Evolutionary conservation across 2,113 vertebrate genomes (phyloP).

Genomic region (Mesembrinibis cayennensis): DNA sequence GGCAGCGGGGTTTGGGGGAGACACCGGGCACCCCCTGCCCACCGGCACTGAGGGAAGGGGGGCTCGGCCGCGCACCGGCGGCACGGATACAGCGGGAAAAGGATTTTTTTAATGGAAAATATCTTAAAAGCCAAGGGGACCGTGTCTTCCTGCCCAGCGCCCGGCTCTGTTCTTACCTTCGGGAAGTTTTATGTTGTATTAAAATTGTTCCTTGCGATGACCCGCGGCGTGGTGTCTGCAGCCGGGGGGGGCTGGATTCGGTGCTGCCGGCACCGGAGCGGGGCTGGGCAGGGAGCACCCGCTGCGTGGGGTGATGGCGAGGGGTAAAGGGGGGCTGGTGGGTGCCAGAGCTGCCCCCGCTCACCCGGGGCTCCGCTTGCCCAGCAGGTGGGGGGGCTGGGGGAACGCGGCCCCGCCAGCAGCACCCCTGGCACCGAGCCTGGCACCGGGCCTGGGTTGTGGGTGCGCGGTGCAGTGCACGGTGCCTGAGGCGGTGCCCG

Average conservation of each 20-base stretch:
- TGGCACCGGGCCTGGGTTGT: neutral
- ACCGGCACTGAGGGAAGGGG: rapidly evolving
- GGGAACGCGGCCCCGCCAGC: neutral
- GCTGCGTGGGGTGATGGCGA: rapidly evolving
- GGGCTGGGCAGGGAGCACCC: neutral
- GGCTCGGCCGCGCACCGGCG: rapidly evolving
- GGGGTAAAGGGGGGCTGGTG: neutral
- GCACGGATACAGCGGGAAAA: neutral
- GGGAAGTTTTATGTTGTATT: conserved; percentile 20
- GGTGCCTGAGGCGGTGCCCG: neutral
- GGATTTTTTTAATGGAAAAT: neutral
- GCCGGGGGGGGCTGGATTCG: neutral
- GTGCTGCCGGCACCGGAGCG: rapidly evolving
- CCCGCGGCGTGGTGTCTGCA: neutral
- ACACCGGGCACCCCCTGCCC: neutral
- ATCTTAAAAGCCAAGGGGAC: neutral
- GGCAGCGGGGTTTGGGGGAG: neutral
- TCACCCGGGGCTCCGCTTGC: too few relatives aligned
- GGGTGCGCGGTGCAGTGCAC: rapidly evolving
- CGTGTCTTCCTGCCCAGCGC: neutral
- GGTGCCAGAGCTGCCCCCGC: neutral
- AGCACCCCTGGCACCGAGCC: neutral
- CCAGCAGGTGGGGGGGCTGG: neutral
- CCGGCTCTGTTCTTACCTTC: neutral
- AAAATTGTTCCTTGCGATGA: conserved; percentile 14